A percentile compares a stretch with the other conserved stretches of the same genome.
phyloP scores from a whole-genome alignment of 2,797 vertebrate species.

The Cuniculus paca region DNA sequence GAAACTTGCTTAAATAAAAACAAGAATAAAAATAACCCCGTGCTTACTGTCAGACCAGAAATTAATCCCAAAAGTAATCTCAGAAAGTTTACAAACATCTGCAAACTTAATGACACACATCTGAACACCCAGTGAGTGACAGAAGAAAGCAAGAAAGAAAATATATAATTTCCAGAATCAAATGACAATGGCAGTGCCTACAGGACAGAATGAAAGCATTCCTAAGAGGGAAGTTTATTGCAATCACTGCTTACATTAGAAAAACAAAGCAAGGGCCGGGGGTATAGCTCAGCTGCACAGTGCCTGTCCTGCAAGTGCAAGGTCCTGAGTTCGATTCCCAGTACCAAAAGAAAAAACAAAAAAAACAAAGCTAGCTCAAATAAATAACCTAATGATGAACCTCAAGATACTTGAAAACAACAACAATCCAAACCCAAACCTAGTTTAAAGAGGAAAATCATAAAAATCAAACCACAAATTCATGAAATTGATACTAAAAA shows the following conservation, averaged over 20 bases:
- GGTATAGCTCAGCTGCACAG: too few relatives aligned
- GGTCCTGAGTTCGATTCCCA: too few relatives aligned
- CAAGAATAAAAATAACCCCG: neutral
- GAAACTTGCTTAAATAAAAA: neutral
- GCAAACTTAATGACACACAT: neutral
- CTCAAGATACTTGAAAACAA: neutral
- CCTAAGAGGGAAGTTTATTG: neutral
- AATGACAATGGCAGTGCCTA: neutral
- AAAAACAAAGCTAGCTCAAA: neutral
- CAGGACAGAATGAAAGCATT: neutral
- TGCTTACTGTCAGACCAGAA: neutral
- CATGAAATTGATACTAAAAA: too few relatives aligned
- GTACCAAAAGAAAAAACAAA: too few relatives aligned
- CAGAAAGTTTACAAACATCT: neutral
- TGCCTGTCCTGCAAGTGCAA: too few relatives aligned
- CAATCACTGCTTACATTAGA: neutral
- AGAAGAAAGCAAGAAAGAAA: neutral
- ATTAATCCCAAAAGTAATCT: neutral
- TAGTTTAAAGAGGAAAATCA: neutral
- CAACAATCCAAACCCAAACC: neutral
- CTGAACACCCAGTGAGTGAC: neutral
- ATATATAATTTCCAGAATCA: neutral
- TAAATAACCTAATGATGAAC: neutral
- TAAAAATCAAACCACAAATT: neutral
- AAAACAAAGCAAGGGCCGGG: neutral